A percentile compares a stretch with the other conserved stretches of the same genome.
Conservation (phyloP, 2,113 vertebrate species). For the Pardalotus punctatus region DNA sequence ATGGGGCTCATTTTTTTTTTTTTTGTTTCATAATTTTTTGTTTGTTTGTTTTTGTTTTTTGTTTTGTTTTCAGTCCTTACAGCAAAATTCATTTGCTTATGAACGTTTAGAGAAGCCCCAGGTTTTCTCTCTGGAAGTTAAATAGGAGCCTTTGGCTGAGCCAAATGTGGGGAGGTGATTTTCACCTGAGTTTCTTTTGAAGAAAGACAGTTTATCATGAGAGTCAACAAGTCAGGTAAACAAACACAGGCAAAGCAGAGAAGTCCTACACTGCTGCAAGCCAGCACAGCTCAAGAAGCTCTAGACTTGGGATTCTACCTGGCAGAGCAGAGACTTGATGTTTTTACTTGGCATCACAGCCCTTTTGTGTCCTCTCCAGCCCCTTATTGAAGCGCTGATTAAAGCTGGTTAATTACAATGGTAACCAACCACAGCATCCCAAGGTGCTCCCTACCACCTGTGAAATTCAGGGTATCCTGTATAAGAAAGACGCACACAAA, state of each 20-base stretch:
- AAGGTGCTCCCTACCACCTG: slow-evolving; percentile 4
- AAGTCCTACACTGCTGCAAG: background rate
- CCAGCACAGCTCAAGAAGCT: background rate
- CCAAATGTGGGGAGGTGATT: background rate
- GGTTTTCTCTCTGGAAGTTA: background rate
- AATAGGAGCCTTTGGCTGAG: background rate
- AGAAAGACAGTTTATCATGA: background rate
- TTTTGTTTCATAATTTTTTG: background rate
- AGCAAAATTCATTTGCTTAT: background rate
- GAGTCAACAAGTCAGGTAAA: background rate
- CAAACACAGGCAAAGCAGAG: background rate
- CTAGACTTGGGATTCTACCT: background rate
- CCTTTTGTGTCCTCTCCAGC: background rate
- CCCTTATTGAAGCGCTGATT: background rate
- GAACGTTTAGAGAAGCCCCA: background rate
- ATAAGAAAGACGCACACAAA: background rate
- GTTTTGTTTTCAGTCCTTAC: background rate
- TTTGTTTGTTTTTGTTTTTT: background rate
- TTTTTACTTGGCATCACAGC: background rate
- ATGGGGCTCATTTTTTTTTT: background rate
- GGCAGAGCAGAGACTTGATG: background rate
- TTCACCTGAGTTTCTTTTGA: background rate
- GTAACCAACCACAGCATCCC: slow-evolving; percentile 15
- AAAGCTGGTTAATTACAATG: background rate
- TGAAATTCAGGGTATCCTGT: background rate